Evolutionary conservation across 2,113 vertebrate genomes (phyloP).

Genomic region (Emydura subglobosa): DNA sequence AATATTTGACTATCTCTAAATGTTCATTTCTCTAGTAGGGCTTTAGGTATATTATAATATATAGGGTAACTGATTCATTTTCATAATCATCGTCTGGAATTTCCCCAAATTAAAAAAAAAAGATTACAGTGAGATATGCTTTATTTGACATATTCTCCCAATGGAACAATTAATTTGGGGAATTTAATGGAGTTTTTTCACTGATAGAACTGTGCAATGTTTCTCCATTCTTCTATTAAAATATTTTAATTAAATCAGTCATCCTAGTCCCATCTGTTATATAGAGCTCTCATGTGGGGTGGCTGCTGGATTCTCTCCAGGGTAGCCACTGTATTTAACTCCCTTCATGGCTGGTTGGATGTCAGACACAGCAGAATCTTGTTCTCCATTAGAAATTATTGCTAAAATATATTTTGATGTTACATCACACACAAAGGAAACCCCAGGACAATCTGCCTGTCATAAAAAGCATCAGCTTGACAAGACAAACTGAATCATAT

Average conservation of each 20-base stretch:
- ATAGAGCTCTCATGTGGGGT: slow-evolving; percentile 71
- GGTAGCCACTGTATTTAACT: slow-evolving; percentile 73
- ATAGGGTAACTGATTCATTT: slow-evolving; percentile 38
- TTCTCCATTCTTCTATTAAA: slow-evolving; percentile 79
- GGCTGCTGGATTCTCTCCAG: slow-evolving; percentile 79
- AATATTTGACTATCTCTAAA: slow-evolving; percentile 56
- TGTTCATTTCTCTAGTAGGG: slow-evolving; percentile 43
- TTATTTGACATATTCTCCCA: slow-evolving; percentile 76
- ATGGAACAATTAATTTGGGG: slow-evolving; percentile 78
- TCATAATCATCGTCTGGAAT: slow-evolving; percentile 36
- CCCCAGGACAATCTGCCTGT: slow-evolving; percentile 50
- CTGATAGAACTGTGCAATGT: slow-evolving; percentile 75
- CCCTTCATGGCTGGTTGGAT: slow-evolving; percentile 78
- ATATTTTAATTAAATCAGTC: slow-evolving; percentile 87
- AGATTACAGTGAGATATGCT: slow-evolving; percentile 53
- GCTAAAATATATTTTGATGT: slow-evolving; percentile 61
- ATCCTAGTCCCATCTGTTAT: slow-evolving; percentile 82
- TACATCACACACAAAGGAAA: slow-evolving; percentile 57
- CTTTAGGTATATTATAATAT: slow-evolving; percentile 43
- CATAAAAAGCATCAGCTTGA: slow-evolving; percentile 42
- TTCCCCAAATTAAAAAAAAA: slow-evolving; percentile 15
- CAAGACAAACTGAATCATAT: slow-evolving; percentile 34
- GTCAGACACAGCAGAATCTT: slow-evolving; percentile 74
- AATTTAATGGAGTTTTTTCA: slow-evolving; percentile 75
- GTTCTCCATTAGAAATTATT: slow-evolving; percentile 72